These are phyloP conservation scores for Acanthosoma haemorrhoidale DNA, from an alignment of 2,888 invertebrate species.

Conservation along the genomic window DNA sequence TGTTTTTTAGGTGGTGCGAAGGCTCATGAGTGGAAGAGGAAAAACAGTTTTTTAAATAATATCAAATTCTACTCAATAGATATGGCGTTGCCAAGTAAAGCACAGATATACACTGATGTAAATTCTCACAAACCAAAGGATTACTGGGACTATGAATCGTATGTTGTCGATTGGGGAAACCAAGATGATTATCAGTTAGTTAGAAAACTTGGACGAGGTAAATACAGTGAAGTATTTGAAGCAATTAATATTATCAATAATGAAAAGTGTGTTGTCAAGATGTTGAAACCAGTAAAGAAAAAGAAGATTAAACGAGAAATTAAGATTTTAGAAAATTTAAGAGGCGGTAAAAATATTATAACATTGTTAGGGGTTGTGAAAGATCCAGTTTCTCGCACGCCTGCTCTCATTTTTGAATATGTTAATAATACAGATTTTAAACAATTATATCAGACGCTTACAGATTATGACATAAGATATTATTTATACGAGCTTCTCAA, in stretches of 20 bases:
- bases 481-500: slow-evolving; percentile 50
- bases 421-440: slow-evolving; percentile 99
- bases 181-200: slow-evolving; percentile 99
- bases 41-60: background rate
- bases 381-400: slow-evolving; percentile 97
- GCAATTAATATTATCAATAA: slow-evolving; percentile 96
- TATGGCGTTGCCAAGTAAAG: slow-evolving; percentile 90
- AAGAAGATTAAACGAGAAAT: slow-evolving; percentile 99
- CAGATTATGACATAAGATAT: slow-evolving; percentile 95
- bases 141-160: slow-evolving; percentile 99
- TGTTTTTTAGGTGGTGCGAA: slow-evolving; percentile 19
- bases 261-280: slow-evolving; percentile 99
- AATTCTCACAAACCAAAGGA: slow-evolving; percentile 97
- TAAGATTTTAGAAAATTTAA: slow-evolving; percentile 98
- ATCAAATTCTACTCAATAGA: background rate
- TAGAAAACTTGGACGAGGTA: slow-evolving; percentile 95
- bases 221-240: slow-evolving; percentile 99
- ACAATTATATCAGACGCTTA: slow-evolving; percentile 98
- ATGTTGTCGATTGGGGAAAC: slow-evolving; percentile 95
- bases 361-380: slow-evolving; percentile 97
- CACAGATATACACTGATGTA: slow-evolving; percentile 97
- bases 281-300: slow-evolving; percentile 99
- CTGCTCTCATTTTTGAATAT: slow-evolving; percentile 98
- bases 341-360: slow-evolving; percentile 99
- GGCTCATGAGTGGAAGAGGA: slow-evolving; percentile 25